Conservation (phyloP, 1,140 invertebrate species). For the Aphelenchoides fujianensis region DNA sequence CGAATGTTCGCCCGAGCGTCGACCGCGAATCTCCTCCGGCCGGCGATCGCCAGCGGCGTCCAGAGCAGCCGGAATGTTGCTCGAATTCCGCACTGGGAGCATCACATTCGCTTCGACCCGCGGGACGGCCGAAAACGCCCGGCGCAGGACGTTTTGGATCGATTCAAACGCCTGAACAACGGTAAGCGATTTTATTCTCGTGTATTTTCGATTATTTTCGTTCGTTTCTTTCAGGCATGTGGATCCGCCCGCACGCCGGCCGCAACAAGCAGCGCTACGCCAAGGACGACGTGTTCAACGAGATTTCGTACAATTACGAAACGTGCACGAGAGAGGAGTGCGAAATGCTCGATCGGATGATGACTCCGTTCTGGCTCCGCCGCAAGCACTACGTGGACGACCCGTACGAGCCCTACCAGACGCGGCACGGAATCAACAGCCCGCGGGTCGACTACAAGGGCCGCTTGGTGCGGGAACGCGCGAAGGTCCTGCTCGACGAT, state of each 20-base stretch:
- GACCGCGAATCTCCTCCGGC: too few species aligned
- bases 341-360: conserved; percentile 59
- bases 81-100: conserved; percentile 57
- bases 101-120: conserved; percentile 61
- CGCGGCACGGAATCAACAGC: conserved; percentile 51
- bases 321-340: conserved; percentile 60
- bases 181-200: conserved; percentile 42
- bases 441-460: conserved; percentile 56
- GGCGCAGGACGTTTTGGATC: conserved; percentile 57
- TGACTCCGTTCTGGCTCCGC: conserved; percentile 60
- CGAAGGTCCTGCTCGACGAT: conserved; percentile 57
- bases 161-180: conserved; percentile 61
- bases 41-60: neutral
- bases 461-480: conserved; percentile 50
- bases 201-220: conserved; percentile 32
- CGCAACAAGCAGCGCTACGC: conserved; percentile 43
- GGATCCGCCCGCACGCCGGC: conserved; percentile 52
- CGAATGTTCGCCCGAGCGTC: too few species aligned
- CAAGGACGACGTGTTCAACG: conserved; percentile 53
- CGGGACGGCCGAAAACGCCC: conserved; percentile 55
- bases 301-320: conserved; percentile 46
- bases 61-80: conserved; percentile 23
- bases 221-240: conserved; percentile 50
- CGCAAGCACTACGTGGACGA: conserved; percentile 57
- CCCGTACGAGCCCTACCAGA: conserved; percentile 58